Conservation (phyloP, 2,113 vertebrate species). For the Solea solea region DNA sequence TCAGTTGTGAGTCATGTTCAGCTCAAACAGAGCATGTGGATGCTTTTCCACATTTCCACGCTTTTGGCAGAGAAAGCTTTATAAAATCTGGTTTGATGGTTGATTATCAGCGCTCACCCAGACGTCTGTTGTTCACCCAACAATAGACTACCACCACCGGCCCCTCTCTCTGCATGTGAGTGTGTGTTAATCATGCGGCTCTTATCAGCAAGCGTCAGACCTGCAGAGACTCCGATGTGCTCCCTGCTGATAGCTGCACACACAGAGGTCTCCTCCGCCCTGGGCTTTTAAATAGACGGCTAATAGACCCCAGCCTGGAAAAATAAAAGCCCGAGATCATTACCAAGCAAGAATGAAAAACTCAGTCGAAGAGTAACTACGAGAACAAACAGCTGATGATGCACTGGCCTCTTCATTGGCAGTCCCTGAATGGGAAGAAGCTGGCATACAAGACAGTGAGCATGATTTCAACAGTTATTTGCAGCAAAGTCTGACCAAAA, state of each 20-base stretch:
- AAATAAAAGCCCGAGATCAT: slow-evolving; percentile 74
- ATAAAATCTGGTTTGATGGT: slow-evolving; percentile 73
- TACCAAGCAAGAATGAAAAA: slow-evolving; percentile 56
- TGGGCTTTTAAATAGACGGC: slow-evolving; percentile 71
- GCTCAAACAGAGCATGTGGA: slow-evolving; percentile 30
- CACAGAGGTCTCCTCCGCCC: slow-evolving; percentile 65
- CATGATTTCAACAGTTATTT: slow-evolving; percentile 10
- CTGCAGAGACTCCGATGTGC: slow-evolving; percentile 75
- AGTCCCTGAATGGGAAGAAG: slow-evolving; percentile 26
- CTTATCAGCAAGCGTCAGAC: slow-evolving; percentile 80
- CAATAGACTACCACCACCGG: slow-evolving; percentile 65
- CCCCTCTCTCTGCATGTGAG: slow-evolving; percentile 26
- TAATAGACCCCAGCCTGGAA: slow-evolving; percentile 72
- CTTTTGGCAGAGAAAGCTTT: slow-evolving; percentile 54
- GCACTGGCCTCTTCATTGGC: slow-evolving; percentile 49
- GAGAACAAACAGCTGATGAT: slow-evolving; percentile 59
- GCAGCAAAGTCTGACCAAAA: slow-evolving; percentile 16
- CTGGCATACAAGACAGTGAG: slow-evolving; percentile 5
- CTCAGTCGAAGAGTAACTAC: slow-evolving; percentile 40
- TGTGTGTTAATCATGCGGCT: slow-evolving; percentile 72
- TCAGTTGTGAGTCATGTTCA: slow-evolving; percentile 2
- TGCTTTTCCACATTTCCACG: slow-evolving; percentile 42
- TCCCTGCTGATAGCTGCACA: slow-evolving; percentile 75
- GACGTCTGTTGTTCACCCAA: slow-evolving; percentile 74
- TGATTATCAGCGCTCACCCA: slow-evolving; percentile 76